phyloP scores from a whole-genome alignment of 1,140 invertebrate species.

The Drosophila asahinai region DNA sequence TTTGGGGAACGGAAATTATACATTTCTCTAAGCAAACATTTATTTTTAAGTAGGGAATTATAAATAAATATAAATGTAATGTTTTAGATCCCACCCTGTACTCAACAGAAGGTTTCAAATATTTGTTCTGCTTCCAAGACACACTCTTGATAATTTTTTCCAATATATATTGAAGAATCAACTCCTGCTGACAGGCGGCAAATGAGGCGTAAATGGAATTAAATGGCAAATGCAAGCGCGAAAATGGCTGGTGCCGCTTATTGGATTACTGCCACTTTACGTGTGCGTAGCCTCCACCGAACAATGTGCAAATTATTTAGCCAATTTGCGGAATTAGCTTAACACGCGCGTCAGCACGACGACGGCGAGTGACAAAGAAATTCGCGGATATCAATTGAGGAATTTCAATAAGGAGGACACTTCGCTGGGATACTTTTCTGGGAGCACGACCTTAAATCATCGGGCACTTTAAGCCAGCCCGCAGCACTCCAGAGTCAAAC shows the following conservation, averaged over 20 bases:
- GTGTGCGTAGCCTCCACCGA: slow-evolving; percentile 27
- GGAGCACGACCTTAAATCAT: slow-evolving; percentile 37
- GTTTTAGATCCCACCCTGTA: no score
- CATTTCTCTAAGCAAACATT: no score
- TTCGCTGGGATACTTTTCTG: slow-evolving; percentile 3
- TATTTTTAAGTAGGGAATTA: no score
- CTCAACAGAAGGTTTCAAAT: no score
- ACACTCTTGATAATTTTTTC: not conserved
- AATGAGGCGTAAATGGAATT: slow-evolving; percentile 82
- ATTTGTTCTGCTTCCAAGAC: no score
- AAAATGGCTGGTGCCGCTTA: slow-evolving; percentile 71
- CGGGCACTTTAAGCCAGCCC: slow-evolving; percentile 60
- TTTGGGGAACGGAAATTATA: no score
- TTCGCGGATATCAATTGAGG: slow-evolving; percentile 46
- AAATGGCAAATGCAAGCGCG: slow-evolving; percentile 80
- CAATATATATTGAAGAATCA: slow-evolving; percentile 6
- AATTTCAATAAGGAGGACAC: slow-evolving; percentile 44
- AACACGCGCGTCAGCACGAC: slow-evolving; percentile 4
- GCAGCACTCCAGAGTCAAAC: slow-evolving; percentile 64
- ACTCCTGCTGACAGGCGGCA: slow-evolving; percentile 54
- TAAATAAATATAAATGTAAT: no score
- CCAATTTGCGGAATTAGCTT: slow-evolving; percentile 73
- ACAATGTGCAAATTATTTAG: slow-evolving; percentile 79
- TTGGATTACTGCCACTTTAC: slow-evolving; percentile 70
- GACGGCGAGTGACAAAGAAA: slow-evolving; percentile 36